A percentile compares a stretch with the other conserved stretches of the same genome.
Conservation (phyloP, 2,113 vertebrate genomes). For the Amblyopsis rosae region DNA sequence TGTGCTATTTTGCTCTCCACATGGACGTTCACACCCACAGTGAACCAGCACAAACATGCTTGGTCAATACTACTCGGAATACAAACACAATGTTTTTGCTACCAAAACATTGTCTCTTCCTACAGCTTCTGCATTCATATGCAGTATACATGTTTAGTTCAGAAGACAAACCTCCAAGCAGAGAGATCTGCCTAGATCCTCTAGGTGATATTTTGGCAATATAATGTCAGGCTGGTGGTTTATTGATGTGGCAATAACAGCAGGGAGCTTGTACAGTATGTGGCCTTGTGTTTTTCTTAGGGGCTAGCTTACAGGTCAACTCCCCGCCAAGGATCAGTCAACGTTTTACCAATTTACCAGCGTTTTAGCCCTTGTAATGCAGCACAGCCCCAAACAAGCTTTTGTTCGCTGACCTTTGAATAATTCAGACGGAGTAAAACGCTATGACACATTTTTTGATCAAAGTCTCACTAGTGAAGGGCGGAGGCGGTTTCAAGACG, state of each 20-base stretch:
- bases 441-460: conserved; percentile 74
- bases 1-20: too few relatives aligned
- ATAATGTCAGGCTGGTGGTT: conserved; percentile 41
- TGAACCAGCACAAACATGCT: too few relatives aligned
- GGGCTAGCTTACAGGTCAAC: conserved; percentile 59
- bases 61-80: too few relatives aligned
- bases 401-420: conserved; percentile 76
- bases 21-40: too few relatives aligned
- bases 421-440: conserved; percentile 70
- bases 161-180: conserved; percentile 44
- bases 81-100: too few relatives aligned
- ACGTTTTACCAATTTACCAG: conserved; percentile 68
- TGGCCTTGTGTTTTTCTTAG: conserved; percentile 65
- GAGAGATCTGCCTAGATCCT: conserved; percentile 61
- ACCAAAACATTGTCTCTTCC: too few relatives aligned
- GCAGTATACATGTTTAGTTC: neutral
- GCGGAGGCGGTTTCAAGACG: conserved; percentile 56
- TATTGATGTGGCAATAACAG: conserved; percentile 64
- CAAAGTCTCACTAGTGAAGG: conserved; percentile 65
- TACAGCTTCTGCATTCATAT: too few relatives aligned
- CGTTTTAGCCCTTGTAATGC: conserved; percentile 64
- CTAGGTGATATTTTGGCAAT: conserved; percentile 60
- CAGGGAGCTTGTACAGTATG: conserved; percentile 63
- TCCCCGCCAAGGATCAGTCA: conserved; percentile 46
- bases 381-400: conserved; percentile 59